Evolutionary conservation across 30 jellyfish, hydroid and myxozoan species (phyloP).

Genomic region (Nemopilema nomurai): DNA sequence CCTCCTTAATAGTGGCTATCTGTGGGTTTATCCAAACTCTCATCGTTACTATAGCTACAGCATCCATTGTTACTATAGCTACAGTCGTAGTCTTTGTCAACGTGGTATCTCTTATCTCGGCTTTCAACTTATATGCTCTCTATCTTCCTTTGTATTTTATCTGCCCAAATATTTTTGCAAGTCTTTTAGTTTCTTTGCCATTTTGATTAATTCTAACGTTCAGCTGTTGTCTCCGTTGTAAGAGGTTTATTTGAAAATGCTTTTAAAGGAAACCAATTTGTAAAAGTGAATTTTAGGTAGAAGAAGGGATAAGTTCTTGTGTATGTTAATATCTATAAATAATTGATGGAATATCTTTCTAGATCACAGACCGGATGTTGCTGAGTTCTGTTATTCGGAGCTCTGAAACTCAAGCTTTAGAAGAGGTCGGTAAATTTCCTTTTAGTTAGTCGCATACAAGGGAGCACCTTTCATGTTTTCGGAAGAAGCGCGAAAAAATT

Average conservation of each 20-base stretch:
- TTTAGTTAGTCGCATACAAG: not conserved
- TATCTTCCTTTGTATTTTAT: too few species aligned
- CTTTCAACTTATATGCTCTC: too few species aligned
- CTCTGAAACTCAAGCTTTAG: constrained; percentile 80
- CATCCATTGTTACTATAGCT: too few species aligned
- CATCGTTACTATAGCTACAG: too few species aligned
- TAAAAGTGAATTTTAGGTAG: not conserved
- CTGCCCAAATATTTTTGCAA: too few species aligned
- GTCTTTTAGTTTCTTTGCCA: not conserved
- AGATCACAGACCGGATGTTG: constrained; percentile 74
- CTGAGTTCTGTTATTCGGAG: constrained; percentile 53
- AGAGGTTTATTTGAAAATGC: not conserved
- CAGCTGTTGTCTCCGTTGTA: not conserved
- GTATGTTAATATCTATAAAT: not conserved
- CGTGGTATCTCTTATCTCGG: too few species aligned
- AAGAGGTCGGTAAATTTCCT: constrained; percentile 63
- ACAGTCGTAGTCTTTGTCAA: too few species aligned
- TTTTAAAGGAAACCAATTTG: not conserved
- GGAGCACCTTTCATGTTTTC: not conserved
- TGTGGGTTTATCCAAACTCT: too few species aligned
- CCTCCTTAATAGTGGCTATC: too few species aligned
- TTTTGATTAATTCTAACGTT: not conserved
- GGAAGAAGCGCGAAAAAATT: not conserved
- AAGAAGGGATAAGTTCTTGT: not conserved
- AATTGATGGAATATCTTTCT: not conserved